A percentile compares a stretch with the other conserved stretches of the same genome.
phyloP scores from a whole-genome alignment of 2,113 vertebrate species.

The Pomatorhinus ruficollis region DNA sequence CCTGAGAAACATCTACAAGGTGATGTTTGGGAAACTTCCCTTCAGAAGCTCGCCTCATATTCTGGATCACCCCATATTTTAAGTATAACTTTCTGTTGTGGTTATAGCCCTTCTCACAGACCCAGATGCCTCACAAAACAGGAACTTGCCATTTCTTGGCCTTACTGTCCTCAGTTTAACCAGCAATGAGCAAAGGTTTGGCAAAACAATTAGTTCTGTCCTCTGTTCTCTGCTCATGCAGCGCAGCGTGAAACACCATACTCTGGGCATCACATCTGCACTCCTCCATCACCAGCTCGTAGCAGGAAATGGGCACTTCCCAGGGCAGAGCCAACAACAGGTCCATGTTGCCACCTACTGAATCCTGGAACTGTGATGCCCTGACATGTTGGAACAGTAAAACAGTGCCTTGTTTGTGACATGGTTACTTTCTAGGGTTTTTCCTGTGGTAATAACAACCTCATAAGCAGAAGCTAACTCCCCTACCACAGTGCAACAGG shows the following conservation, averaged over 20 bases:
- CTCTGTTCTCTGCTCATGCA: neutral
- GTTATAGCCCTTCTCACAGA: neutral
- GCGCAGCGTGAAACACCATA: rapidly evolving
- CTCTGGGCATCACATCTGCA: neutral
- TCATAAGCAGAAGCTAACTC: neutral
- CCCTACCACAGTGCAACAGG: neutral
- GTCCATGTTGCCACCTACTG: neutral
- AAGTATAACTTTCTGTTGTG: neutral
- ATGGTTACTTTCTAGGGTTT: neutral
- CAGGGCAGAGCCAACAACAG: neutral
- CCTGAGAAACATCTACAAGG: neutral
- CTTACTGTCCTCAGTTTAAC: neutral
- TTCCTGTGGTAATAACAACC: neutral
- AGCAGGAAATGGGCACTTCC: neutral
- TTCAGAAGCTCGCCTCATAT: neutral
- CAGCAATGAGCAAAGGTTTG: neutral
- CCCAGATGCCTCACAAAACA: neutral
- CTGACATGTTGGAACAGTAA: neutral
- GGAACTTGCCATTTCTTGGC: neutral
- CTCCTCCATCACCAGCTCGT: neutral
- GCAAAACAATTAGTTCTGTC: neutral
- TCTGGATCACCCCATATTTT: neutral
- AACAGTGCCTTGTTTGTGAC: neutral
- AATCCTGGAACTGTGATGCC: neutral
- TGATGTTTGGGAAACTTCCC: neutral